Conservation (phyloP, 1,140 invertebrate genomes). For the Aphelinus atriplicis region DNA sequence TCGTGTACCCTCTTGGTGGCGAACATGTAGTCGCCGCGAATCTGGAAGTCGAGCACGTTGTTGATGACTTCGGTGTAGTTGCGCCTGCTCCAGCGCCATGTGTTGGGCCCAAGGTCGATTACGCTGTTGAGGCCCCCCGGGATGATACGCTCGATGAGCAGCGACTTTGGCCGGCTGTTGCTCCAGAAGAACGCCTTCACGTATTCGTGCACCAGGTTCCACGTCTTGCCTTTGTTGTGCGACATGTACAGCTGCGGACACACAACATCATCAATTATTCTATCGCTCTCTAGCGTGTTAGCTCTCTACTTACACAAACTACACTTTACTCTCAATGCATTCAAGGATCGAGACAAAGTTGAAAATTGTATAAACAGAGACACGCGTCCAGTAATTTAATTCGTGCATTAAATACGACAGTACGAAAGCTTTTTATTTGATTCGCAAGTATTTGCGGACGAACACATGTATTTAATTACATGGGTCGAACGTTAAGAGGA, state of each 20-base stretch:
- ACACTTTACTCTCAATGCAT: too few species aligned
- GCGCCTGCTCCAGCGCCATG: conserved; percentile 42
- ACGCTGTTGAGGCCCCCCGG: conserved; percentile 72
- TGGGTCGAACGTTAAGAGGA: too few species aligned
- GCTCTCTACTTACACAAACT: too few species aligned
- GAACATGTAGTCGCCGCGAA: conserved; percentile 87
- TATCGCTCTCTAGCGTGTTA: too few species aligned
- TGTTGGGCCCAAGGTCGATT: conserved; percentile 67
- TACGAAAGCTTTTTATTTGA: too few species aligned
- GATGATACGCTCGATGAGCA: conserved; percentile 79
- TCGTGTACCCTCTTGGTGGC: conserved; percentile 66
- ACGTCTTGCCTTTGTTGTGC: conserved; percentile 77
- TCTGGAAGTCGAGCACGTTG: conserved; percentile 82
- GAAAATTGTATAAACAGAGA: too few species aligned
- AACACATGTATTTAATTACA: too few species aligned
- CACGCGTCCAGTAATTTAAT: too few species aligned
- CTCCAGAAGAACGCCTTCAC: conserved; percentile 83
- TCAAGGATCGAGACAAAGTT: too few species aligned
- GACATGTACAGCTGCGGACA: conserved; percentile 77
- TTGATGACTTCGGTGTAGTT: conserved; percentile 69
- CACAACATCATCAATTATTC: too few species aligned
- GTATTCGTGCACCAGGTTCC: conserved; percentile 73
- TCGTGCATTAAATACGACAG: too few species aligned
- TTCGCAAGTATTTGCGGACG: too few species aligned
- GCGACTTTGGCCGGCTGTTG: conserved; percentile 57